phyloP scores from a whole-genome alignment of 2,888 invertebrate genomes.

The Rutpela maculata region DNA sequence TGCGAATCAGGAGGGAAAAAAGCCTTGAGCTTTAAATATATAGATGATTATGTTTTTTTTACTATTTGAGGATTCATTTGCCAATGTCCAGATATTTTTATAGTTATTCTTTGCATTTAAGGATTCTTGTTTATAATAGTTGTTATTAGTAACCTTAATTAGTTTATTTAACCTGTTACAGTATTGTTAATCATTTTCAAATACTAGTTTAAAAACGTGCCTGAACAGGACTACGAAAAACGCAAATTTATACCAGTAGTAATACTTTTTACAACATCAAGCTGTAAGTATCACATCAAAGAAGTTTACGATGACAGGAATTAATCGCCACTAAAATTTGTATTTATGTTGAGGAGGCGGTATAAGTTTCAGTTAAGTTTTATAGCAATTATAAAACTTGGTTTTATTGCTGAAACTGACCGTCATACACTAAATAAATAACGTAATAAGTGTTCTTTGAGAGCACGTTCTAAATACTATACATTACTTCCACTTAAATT shows the following conservation, averaged over 20 bases:
- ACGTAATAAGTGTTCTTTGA: slow-evolving; percentile 24
- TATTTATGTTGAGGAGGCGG: slow-evolving; percentile 38
- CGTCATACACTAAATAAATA: slow-evolving; percentile 38
- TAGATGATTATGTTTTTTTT: no score
- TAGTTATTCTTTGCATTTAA: no score
- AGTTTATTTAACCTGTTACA: no score
- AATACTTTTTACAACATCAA: slow-evolving; percentile 1
- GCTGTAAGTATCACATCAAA: slow-evolving; percentile 36
- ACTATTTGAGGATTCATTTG: no score
- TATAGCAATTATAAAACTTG: slow-evolving; percentile 40
- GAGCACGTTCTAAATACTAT: slow-evolving; percentile 17
- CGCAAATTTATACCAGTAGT: not conserved
- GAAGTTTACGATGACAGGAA: slow-evolving; percentile 45
- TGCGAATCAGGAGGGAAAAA: no score
- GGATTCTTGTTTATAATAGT: no score
- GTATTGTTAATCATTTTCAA: no score
- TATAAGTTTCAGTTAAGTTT: slow-evolving; percentile 20
- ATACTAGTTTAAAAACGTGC: not conserved
- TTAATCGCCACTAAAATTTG: slow-evolving; percentile 42
- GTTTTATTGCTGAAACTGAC: slow-evolving; percentile 35
- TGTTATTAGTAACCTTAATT: no score
- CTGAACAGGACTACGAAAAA: not conserved
- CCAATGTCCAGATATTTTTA: no score
- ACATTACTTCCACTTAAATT: slow-evolving; percentile 25
- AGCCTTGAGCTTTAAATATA: no score